These are phyloP conservation scores for Acrossocheilus fasciatus DNA, from an alignment of 2,797 vertebrate genomes.

Conservation along the genomic window DNA sequence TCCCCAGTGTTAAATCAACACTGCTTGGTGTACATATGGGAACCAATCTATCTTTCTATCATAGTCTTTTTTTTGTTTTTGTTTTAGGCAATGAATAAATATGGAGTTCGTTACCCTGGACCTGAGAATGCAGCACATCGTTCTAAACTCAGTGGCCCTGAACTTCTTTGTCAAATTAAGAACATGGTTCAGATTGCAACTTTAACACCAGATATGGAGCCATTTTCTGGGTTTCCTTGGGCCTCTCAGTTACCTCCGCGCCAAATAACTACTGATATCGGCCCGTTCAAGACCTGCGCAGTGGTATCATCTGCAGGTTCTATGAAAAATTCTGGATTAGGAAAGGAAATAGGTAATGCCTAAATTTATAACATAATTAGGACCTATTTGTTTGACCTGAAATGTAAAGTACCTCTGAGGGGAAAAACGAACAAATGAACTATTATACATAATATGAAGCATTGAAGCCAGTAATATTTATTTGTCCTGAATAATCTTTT, in stretches of 20 bases:
- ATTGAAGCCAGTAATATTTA: neutral
- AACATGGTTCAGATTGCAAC: slow-evolving; percentile 70
- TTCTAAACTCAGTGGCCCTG: slow-evolving; percentile 67
- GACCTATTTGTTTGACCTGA: slow-evolving; percentile 32
- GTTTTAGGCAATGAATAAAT: slow-evolving; percentile 81
- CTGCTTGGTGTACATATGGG: no score
- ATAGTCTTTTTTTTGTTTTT: neutral
- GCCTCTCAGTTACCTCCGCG: slow-evolving; percentile 71
- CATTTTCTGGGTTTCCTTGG: slow-evolving; percentile 77
- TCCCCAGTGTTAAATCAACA: no score
- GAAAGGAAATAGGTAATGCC: slow-evolving; percentile 79
- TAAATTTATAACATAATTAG: neutral
- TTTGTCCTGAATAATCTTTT: neutral
- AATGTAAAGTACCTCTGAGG: neutral
- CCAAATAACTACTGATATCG: slow-evolving; percentile 73
- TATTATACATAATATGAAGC: neutral
- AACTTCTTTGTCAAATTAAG: slow-evolving; percentile 81
- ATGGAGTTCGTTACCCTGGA: slow-evolving; percentile 70
- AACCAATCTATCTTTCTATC: neutral
- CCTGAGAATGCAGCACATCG: slow-evolving; percentile 48
- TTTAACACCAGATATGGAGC: slow-evolving; percentile 77
- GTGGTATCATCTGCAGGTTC: slow-evolving; percentile 84
- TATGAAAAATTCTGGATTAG: slow-evolving; percentile 76
- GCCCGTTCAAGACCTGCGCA: slow-evolving; percentile 78
- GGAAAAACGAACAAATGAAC: neutral